Conservation (phyloP, 1,140 invertebrate genomes). For the Drosophila sp. region DNA sequence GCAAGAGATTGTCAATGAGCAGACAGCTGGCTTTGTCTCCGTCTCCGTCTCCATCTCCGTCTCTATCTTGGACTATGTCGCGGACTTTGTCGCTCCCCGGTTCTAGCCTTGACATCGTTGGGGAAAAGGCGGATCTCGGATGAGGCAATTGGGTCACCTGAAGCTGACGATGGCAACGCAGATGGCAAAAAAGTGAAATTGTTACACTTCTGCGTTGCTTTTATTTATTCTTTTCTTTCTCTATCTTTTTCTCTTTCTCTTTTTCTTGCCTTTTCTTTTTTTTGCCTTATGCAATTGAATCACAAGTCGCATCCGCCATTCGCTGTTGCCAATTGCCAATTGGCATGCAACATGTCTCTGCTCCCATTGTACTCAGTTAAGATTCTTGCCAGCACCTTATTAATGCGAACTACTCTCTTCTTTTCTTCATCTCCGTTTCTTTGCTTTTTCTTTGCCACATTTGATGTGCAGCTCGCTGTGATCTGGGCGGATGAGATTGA, state of each 20-base stretch:
- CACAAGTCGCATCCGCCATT: conserved; percentile 70
- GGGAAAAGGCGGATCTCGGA: conserved; percentile 65
- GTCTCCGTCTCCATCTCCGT: neutral
- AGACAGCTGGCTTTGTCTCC: conserved; percentile 2
- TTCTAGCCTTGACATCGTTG: conserved; percentile 75
- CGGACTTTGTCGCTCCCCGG: no score
- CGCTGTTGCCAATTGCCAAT: conserved; percentile 60
- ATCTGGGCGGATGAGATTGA: conserved; percentile 87
- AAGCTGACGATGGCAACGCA: conserved; percentile 5
- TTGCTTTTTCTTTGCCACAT: neutral
- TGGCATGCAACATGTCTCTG: conserved; percentile 51
- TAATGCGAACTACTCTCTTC: conserved; percentile 44
- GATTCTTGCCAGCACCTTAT: conserved; percentile 44
- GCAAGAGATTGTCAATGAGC: conserved; percentile 12
- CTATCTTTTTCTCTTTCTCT: conserved; percentile 16
- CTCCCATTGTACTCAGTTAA: conserved; percentile 64
- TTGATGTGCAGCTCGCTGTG: conserved; percentile 46
- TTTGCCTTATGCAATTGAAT: conserved; percentile 77
- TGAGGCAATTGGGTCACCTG: conserved; percentile 66
- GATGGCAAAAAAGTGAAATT: conserved; percentile 74
- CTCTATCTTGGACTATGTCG: conserved; percentile 79
- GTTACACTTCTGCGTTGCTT: conserved; percentile 51
- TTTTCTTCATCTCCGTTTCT: neutral
- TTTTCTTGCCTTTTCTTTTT: conserved; percentile 17
- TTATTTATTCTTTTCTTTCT: conserved; percentile 14